These are phyloP conservation scores for Melikaiella ostensackeni DNA, from an alignment of 2,888 invertebrate genomes.

Conservation along the genomic window DNA sequence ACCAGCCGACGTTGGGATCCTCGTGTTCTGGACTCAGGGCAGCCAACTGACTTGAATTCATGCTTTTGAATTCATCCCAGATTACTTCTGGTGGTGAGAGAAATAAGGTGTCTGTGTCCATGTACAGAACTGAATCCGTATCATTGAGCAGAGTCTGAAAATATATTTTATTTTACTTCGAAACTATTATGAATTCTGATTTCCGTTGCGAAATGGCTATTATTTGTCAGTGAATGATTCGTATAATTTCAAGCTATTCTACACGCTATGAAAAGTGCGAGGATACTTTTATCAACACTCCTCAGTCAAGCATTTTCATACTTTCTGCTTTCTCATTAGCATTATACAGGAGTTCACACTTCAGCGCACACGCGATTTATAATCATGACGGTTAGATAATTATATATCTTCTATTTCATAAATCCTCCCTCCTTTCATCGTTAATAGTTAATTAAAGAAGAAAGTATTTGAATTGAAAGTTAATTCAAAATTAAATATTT, in stretches of 20 bases:
- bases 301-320: not conserved
- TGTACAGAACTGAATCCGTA: slow-evolving; percentile 92
- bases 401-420: not conserved
- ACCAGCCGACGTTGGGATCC: slow-evolving; percentile 96
- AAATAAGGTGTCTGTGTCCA: slow-evolving; percentile 95
- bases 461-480: no score
- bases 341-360: slow-evolving; percentile 11
- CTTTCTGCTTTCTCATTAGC: slow-evolving; percentile 21
- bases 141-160: slow-evolving; percentile 87
- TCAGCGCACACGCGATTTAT: not conserved
- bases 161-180: not conserved
- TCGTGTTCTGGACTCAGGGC: slow-evolving; percentile 94
- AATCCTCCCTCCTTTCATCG: not conserved
- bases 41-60: slow-evolving; percentile 92
- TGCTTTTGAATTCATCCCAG: slow-evolving; percentile 89
- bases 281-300: slow-evolving; percentile 7
- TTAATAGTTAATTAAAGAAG: no score
- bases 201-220: no score
- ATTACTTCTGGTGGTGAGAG: slow-evolving; percentile 89
- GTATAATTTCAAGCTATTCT: no score
- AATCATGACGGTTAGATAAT: not conserved
- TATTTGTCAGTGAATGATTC: no score
- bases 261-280: not conserved
- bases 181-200: no score
- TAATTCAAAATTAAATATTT: no score